Percentiles rank a stretch among this genome's conserved stretches.
Evolutionary conservation across 2,888 invertebrate genomes (phyloP).

Genomic region (Polia nebulosa): DNA sequence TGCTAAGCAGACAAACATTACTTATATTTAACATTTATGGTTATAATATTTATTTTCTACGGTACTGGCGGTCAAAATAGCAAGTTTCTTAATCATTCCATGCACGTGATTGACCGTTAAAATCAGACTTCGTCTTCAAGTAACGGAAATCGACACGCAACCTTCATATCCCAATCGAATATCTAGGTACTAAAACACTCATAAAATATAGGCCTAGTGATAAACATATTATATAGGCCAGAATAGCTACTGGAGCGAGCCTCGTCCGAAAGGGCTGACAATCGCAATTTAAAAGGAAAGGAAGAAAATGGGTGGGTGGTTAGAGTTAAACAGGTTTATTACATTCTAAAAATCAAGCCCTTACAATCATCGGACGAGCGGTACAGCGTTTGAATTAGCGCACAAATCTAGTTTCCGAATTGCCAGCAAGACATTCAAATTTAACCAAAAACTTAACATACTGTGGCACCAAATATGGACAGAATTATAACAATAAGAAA

Average conservation of each 20-base stretch:
- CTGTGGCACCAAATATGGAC: slow-evolving; percentile 39
- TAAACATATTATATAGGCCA: slow-evolving; percentile 51
- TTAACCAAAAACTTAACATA: slow-evolving; percentile 27
- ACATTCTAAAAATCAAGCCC: neutral
- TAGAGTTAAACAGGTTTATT: neutral
- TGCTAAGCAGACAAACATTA: slow-evolving; percentile 1
- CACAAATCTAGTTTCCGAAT: neutral
- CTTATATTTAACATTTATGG: neutral
- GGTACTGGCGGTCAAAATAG: slow-evolving; percentile 26
- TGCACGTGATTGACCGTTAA: slow-evolving; percentile 4
- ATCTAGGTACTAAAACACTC: slow-evolving; percentile 47
- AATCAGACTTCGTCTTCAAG: slow-evolving; percentile 22
- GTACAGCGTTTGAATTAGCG: slow-evolving; percentile 4
- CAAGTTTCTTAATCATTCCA: slow-evolving; percentile 25
- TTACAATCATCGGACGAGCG: slow-evolving; percentile 10
- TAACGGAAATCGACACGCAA: slow-evolving; percentile 1
- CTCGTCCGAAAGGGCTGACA: slow-evolving; percentile 30
- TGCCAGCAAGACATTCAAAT: slow-evolving; percentile 17
- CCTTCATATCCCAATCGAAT: slow-evolving; percentile 18
- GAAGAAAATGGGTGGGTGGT: neutral
- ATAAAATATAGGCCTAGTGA: slow-evolving; percentile 52
- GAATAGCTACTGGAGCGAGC: slow-evolving; percentile 20
- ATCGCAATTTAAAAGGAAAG: neutral
- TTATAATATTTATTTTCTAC: neutral
- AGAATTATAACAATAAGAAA: slow-evolving; percentile 20